Percentiles rank a stretch among this genome's conserved stretches.
Conservation (phyloP, 2,113 vertebrate genomes). For the Anguilla japonica region DNA sequence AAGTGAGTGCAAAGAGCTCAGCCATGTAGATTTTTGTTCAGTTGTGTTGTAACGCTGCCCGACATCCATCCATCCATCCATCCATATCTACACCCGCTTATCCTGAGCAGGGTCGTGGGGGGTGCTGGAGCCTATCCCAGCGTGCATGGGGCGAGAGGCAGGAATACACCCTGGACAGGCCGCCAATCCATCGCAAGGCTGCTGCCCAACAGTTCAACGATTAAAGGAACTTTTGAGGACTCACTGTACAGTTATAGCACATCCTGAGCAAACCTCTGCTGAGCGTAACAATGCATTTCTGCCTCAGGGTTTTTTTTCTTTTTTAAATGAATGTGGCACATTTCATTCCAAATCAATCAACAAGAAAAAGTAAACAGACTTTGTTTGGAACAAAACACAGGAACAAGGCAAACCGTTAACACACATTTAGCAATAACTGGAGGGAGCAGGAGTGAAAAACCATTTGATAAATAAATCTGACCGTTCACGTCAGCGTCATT, state of each 20-base stretch:
- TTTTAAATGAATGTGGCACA: conserved; percentile 14
- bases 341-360: conserved; percentile 38
- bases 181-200: too few species aligned
- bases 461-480: conserved; percentile 28
- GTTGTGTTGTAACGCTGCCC: not conserved
- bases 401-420: conserved; percentile 10
- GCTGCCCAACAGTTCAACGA: not conserved
- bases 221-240: not conserved
- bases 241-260: not conserved
- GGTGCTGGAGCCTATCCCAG: too few species aligned
- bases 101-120: too few species aligned
- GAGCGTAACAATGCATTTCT: not conserved
- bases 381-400: conserved; percentile 31
- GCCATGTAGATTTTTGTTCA: not conserved
- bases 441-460: conserved; percentile 27
- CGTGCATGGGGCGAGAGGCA: too few species aligned
- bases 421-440: conserved; percentile 32
- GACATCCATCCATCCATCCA: not conserved
- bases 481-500: conserved; percentile 35
- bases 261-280: not conserved
- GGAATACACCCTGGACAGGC: too few species aligned
- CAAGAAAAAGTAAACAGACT: not conserved
- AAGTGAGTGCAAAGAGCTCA: not conserved
- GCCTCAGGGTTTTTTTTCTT: not conserved
- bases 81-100: too few species aligned